A percentile compares a stretch with the other conserved stretches of the same genome.
Conservation (phyloP, 2,888 invertebrate genomes). For the Callimorpha dominula region DNA sequence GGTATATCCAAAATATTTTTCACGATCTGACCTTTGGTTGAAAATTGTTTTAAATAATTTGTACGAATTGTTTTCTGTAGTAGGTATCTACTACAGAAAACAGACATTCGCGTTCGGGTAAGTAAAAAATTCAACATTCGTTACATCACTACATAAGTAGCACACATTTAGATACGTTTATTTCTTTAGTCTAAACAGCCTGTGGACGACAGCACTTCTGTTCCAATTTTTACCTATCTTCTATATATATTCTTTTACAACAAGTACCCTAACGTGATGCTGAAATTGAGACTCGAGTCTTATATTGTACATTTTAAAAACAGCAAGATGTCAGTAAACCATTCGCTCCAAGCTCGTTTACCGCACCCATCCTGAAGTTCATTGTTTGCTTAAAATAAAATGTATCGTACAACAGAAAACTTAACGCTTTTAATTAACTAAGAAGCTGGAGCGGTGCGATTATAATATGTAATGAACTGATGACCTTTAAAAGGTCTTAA, state of each 20-base stretch:
- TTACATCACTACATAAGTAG: background rate
- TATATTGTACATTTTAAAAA: background rate
- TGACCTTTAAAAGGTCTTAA: background rate
- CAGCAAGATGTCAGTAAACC: background rate
- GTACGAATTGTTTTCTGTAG: no score
- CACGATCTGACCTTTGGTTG: no score
- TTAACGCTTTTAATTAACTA: background rate
- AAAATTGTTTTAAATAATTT: no score
- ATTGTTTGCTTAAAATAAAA: background rate
- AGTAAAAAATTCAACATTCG: no score
- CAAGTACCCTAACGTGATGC: background rate
- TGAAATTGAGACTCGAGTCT: background rate
- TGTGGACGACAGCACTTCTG: no score
- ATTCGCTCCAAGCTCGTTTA: background rate
- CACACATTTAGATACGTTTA: background rate
- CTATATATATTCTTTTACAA: background rate
- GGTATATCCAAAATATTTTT: no score
- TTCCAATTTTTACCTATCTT: background rate
- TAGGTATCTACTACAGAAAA: no score
- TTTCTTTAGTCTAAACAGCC: background rate
- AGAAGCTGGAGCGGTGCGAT: background rate
- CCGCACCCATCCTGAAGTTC: background rate
- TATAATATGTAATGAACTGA: background rate
- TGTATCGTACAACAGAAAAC: background rate
- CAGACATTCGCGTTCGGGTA: no score